A percentile compares a stretch with the other conserved stretches of the same genome.
phyloP scores from a whole-genome alignment of 2,797 vertebrate genomes.

The Chaunax sp. region DNA sequence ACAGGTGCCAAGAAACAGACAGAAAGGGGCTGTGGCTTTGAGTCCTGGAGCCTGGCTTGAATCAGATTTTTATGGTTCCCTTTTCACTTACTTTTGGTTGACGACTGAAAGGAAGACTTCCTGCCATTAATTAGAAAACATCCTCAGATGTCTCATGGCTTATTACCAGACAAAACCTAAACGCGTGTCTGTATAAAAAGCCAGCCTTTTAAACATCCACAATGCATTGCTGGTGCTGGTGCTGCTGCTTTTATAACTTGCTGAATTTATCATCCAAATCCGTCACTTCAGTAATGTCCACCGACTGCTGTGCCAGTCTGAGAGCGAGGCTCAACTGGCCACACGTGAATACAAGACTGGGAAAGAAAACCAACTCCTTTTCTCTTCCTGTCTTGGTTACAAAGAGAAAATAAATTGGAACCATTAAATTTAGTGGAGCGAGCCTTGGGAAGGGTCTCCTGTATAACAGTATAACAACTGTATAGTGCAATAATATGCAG shows the following conservation, averaged over 20 bases:
- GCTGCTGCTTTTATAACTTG: conserved; percentile 25
- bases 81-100: conserved; percentile 16
- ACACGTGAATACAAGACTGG: conserved; percentile 23
- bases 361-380: conserved; percentile 7
- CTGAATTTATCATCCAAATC: conserved; percentile 38
- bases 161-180: conserved; percentile 8
- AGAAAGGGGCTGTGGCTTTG: conserved; percentile 25
- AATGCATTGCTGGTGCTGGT: conserved; percentile 17
- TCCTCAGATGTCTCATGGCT: conserved; percentile 3
- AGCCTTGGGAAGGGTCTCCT: background rate
- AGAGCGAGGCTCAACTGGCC: conserved; percentile 27
- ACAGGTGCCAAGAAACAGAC: conserved; percentile 48
- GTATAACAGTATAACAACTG: background rate
- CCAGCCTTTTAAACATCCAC: conserved; percentile 35
- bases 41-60: conserved; percentile 16
- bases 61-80: conserved; percentile 16
- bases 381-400: background rate
- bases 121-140: conserved; percentile 8
- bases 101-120: conserved; percentile 19
- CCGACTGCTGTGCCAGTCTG: conserved; percentile 23
- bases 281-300: conserved; percentile 14
- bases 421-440: conserved; percentile 3
- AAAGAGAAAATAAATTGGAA: conserved; percentile 15
- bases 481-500: background rate
- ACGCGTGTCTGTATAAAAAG: background rate